These are phyloP conservation scores for Mimumesa dahlbomi DNA, from an alignment of 2,888 invertebrate genomes.

Conservation along the genomic window DNA sequence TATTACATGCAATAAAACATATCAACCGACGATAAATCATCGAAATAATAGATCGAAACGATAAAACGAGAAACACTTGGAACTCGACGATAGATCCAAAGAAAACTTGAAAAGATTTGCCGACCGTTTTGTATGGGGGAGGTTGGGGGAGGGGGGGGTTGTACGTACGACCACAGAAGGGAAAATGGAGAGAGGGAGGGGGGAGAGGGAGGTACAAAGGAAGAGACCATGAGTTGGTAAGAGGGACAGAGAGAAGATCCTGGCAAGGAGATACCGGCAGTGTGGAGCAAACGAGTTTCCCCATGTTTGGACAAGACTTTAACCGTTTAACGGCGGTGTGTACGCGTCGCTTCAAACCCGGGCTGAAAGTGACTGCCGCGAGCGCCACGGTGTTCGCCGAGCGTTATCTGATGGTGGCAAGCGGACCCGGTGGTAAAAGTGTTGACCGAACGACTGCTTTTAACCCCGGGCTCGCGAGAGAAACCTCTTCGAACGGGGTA, in stretches of 20 bases:
- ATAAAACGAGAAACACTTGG: slow-evolving; percentile 9
- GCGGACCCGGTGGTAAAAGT: slow-evolving; percentile 53
- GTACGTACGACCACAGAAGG: slow-evolving; percentile 10
- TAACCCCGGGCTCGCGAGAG: slow-evolving; percentile 11
- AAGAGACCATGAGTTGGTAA: no score
- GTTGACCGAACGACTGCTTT: slow-evolving; percentile 50
- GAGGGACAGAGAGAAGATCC: slow-evolving; percentile 51
- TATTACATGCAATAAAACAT: no score
- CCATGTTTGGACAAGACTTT: slow-evolving; percentile 64
- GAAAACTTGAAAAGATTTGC: slow-evolving; percentile 32
- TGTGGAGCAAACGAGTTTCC: slow-evolving; percentile 61
- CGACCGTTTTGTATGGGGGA: neutral
- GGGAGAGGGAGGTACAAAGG: neutral
- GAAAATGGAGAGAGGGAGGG: slow-evolving; percentile 10
- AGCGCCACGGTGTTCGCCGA: slow-evolving; percentile 23
- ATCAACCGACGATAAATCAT: no score
- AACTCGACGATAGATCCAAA: slow-evolving; percentile 24
- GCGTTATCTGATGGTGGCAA: slow-evolving; percentile 61
- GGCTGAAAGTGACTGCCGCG: slow-evolving; percentile 54
- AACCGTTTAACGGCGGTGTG: slow-evolving; percentile 53
- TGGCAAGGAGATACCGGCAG: slow-evolving; percentile 49
- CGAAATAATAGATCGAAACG: no score
- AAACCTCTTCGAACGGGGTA: slow-evolving; percentile 31
- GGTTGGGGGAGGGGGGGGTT: slow-evolving; percentile 3
- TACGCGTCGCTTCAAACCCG: slow-evolving; percentile 36